Evolutionary conservation across 2,888 invertebrate species (phyloP).

Genomic region (Amiota mariae): DNA sequence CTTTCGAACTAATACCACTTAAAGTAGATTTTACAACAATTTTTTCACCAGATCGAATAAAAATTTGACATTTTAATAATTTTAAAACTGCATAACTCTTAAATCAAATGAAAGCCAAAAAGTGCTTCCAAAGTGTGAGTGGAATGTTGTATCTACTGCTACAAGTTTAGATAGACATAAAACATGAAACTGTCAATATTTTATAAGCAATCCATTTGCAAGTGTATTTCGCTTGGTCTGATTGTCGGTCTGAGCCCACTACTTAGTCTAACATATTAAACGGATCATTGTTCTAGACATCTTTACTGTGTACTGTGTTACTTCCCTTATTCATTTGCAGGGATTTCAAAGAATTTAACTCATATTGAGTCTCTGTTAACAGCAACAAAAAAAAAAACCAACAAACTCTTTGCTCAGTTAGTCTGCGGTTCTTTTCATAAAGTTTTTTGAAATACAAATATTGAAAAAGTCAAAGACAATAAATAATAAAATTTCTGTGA

Average conservation of each 20-base stretch:
- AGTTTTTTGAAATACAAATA: no score
- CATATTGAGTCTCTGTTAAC: no score
- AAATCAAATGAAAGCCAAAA: slow-evolving; percentile 51
- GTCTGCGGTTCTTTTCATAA: no score
- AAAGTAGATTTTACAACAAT: no score
- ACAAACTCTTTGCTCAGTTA: not conserved
- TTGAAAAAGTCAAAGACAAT: slow-evolving; percentile 39
- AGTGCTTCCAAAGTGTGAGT: not conserved
- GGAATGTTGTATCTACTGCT: slow-evolving; percentile 31
- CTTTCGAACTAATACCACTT: no score
- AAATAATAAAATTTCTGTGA: slow-evolving; percentile 54
- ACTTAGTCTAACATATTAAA: slow-evolving; percentile 69
- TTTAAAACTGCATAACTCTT: slow-evolving; percentile 60
- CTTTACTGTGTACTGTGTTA: slow-evolving; percentile 44
- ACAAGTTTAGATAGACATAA: slow-evolving; percentile 17
- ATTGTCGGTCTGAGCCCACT: slow-evolving; percentile 31
- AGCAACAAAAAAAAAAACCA: no score
- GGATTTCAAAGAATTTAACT: no score
- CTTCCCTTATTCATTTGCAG: no score
- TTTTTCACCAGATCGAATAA: slow-evolving; percentile 54
- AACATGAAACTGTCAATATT: no score
- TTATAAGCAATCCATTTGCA: not conserved
- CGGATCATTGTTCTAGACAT: slow-evolving; percentile 71
- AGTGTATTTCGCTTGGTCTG: slow-evolving; percentile 29
- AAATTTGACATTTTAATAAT: slow-evolving; percentile 71